These are phyloP conservation scores for Brienomyrus longianalis DNA, from an alignment of 2,113 vertebrate genomes.

Conservation along the genomic window DNA sequence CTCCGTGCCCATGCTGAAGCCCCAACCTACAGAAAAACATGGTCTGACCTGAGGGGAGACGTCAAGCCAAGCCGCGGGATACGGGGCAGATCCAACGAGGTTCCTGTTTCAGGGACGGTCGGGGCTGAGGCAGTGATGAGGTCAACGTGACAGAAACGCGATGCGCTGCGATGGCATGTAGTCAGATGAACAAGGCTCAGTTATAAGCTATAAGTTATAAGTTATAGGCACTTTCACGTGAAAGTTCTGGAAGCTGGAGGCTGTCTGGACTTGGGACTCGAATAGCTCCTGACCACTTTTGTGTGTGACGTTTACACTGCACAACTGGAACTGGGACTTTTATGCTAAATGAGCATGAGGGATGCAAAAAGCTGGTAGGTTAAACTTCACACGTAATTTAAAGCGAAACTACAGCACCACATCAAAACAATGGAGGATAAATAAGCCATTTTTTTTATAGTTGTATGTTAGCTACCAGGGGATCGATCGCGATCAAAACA, in stretches of 20 bases:
- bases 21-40: slow-evolving; percentile 71
- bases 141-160: not conserved
- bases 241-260: not conserved
- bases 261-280: no score
- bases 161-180: not conserved
- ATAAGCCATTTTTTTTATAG: not conserved
- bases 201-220: not conserved
- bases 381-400: no score
- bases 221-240: not conserved
- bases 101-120: not conserved
- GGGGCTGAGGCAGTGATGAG: not conserved
- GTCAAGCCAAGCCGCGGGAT: not conserved
- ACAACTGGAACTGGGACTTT: not conserved
- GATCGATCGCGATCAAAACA: not conserved
- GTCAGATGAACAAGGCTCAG: not conserved
- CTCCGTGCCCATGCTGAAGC: slow-evolving; percentile 89
- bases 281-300: not conserved
- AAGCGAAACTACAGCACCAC: no score
- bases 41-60: not conserved
- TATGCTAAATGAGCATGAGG: not conserved
- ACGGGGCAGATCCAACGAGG: not conserved
- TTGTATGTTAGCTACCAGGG: no score
- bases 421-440: not conserved
- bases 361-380: not conserved
- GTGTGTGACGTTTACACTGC: not conserved